Evolutionary conservation across 2,797 vertebrate genomes (phyloP).

Genomic region (Corythornis leucogaster): DNA sequence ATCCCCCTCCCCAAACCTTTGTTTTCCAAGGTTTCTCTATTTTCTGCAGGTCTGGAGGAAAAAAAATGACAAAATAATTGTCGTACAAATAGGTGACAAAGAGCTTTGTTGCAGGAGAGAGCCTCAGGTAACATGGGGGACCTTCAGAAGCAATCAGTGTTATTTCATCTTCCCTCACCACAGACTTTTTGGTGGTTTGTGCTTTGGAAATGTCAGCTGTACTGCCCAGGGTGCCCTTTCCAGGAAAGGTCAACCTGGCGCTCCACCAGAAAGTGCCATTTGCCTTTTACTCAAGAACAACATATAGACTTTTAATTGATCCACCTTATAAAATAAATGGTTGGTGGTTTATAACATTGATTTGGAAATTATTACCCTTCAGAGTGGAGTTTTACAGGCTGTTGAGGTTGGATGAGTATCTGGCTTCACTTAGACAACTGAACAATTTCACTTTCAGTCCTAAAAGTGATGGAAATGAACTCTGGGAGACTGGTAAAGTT

Average conservation of each 20-base stretch:
- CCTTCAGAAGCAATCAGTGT: not conserved
- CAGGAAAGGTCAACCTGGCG: not conserved
- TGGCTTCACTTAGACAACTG: not conserved
- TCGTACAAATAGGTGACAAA: not conserved
- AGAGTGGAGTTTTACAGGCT: no score
- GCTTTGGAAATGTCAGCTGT: slow-evolving; percentile 37
- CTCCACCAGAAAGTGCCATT: not conserved
- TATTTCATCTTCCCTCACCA: not conserved
- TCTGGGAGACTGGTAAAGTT: not conserved
- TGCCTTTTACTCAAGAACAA: not conserved
- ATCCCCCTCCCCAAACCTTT: not conserved
- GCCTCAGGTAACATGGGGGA: not conserved
- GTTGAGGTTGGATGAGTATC: not conserved
- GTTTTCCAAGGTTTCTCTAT: not conserved
- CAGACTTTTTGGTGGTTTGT: not conserved
- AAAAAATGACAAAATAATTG: not conserved
- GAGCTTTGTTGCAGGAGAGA: not conserved
- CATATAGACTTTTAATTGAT: not conserved
- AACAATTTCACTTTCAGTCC: not conserved
- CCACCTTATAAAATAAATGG: not conserved
- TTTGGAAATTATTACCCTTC: not conserved
- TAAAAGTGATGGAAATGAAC: not conserved
- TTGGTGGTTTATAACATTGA: not conserved
- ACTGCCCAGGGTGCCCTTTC: not conserved
- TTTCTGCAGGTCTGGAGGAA: not conserved